These are phyloP conservation scores for Petrocephalus schoutedeni DNA, from an alignment of 2,797 vertebrate species.

Conservation along the genomic window DNA sequence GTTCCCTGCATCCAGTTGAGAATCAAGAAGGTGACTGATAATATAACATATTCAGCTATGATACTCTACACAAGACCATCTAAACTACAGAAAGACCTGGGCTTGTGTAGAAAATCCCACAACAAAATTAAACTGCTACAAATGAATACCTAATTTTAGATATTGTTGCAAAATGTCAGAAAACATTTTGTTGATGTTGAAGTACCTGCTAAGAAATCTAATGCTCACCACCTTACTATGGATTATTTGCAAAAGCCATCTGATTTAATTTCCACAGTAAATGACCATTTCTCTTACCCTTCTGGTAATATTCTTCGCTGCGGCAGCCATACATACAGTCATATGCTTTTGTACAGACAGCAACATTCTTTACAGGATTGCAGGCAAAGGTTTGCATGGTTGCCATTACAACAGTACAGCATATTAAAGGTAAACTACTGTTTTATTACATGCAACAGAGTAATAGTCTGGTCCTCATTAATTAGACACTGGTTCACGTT, in stretches of 20 bases:
- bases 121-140: neutral
- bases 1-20: neutral
- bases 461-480: neutral
- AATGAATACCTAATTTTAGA: neutral
- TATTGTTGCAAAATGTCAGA: neutral
- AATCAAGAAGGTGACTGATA: neutral
- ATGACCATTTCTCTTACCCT: constrained; percentile 38
- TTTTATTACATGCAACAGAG: neutral
- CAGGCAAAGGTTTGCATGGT: neutral
- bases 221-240: neutral
- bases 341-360: neutral
- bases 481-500: neutral
- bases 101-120: neutral
- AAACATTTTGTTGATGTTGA: neutral
- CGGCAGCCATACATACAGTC: constrained; percentile 36
- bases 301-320: constrained; percentile 41
- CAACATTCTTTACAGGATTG: neutral
- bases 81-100: neutral
- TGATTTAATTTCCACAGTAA: constrained; percentile 37
- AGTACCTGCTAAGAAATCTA: neutral
- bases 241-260: neutral
- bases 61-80: neutral
- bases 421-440: neutral
- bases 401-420: neutral
- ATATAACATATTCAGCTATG: neutral